Evolutionary conservation across 2,888 invertebrate species (phyloP).

Genomic region (Galeruca laticollis): DNA sequence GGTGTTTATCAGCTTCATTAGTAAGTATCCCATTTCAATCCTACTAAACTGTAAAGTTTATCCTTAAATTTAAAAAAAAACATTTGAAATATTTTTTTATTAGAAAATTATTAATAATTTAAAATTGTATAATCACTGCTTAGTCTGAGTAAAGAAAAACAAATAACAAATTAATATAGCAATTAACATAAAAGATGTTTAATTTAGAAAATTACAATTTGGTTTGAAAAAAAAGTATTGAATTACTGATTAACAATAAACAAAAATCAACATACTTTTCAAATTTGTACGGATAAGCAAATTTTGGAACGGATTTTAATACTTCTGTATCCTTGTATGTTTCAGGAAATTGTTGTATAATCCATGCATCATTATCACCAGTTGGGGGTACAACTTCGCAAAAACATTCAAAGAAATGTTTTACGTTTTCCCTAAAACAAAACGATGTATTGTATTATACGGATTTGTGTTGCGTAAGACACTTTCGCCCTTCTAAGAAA

Average conservation of each 20-base stretch:
- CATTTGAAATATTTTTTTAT: too few species aligned
- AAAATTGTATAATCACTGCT: too few species aligned
- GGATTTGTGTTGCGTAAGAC: background rate
- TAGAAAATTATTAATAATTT: too few species aligned
- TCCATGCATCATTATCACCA: slow-evolving; percentile 75
- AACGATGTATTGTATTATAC: background rate
- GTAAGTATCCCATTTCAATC: background rate
- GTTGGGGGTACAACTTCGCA: slow-evolving; percentile 82
- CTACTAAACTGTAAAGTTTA: too few species aligned
- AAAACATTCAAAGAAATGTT: slow-evolving; percentile 84
- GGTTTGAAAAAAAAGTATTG: background rate
- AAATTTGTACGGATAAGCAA: slow-evolving; percentile 89
- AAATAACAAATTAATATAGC: background rate
- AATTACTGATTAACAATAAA: slow-evolving; percentile 12
- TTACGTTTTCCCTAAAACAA: slow-evolving; percentile 79
- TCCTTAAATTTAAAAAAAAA: too few species aligned
- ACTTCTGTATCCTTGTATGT: slow-evolving; percentile 86
- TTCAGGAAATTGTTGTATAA: slow-evolving; percentile 88
- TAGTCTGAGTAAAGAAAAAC: too few species aligned
- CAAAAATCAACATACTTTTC: slow-evolving; percentile 71
- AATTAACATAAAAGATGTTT: background rate
- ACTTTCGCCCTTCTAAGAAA: slow-evolving; percentile 24
- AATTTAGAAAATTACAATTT: background rate
- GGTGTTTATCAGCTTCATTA: too few species aligned
- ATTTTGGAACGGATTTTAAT: slow-evolving; percentile 88